Conservation (phyloP, 1,140 invertebrate species). For the Bemisia tabaci region DNA sequence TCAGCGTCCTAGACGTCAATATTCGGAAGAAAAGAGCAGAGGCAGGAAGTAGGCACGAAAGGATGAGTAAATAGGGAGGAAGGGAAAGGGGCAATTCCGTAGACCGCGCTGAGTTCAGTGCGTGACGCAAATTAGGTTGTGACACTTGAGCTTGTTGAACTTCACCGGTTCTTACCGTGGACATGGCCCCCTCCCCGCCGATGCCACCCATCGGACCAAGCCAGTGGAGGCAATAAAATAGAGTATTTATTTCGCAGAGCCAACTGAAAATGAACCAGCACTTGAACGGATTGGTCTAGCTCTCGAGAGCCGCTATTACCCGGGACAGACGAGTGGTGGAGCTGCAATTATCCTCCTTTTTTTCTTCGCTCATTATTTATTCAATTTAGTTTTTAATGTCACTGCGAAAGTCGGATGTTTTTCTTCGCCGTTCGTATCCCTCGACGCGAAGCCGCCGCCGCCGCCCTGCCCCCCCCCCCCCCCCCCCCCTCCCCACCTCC, state of each 20-base stretch:
- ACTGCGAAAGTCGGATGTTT: no score
- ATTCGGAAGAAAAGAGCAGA: no score
- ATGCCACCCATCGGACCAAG: not conserved
- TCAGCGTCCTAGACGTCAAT: no score
- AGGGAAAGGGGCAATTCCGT: no score
- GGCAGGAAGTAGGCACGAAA: no score
- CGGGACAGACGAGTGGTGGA: not conserved
- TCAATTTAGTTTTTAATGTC: not conserved
- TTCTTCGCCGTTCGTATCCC: no score
- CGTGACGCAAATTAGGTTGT: not conserved
- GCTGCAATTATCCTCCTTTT: not conserved
- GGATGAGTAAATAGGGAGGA: no score
- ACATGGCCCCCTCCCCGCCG: not conserved
- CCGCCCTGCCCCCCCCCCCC: no score
- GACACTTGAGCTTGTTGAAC: not conserved
- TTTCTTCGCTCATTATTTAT: not conserved
- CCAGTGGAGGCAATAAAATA: not conserved
- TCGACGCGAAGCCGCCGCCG: no score
- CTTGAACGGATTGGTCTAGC: not conserved
- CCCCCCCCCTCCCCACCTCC: not conserved
- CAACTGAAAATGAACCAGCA: not conserved
- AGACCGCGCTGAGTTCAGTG: not conserved
- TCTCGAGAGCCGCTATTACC: not conserved
- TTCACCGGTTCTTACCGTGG: no score
- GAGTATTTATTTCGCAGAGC: not conserved